These are phyloP conservation scores for Cacatua alba DNA, from an alignment of 2,113 vertebrate genomes.

Conservation along the genomic window DNA sequence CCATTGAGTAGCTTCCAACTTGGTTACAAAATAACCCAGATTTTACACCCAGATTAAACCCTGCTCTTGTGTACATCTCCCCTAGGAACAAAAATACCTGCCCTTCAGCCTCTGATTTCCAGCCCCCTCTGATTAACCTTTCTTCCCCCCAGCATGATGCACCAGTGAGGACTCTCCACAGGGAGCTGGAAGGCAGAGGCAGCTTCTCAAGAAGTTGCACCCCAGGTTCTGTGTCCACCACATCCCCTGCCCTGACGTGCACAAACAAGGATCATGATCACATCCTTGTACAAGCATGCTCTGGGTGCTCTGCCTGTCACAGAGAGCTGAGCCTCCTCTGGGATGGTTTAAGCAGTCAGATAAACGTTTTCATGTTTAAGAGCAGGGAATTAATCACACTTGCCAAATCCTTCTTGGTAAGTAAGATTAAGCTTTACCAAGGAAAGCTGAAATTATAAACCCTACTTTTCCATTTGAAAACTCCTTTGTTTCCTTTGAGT, in stretches of 20 bases:
- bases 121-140: neutral
- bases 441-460: neutral
- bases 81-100: neutral
- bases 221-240: neutral
- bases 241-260: neutral
- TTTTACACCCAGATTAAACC: neutral
- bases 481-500: neutral
- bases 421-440: neutral
- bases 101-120: neutral
- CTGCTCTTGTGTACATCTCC: neutral
- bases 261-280: neutral
- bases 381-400: neutral
- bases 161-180: rapidly evolving
- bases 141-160: rapidly evolving
- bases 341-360: neutral
- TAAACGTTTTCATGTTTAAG: neutral
- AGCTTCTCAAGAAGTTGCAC: neutral
- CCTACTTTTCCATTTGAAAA: neutral
- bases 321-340: neutral
- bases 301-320: neutral
- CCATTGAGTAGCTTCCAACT: neutral
- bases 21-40: neutral
- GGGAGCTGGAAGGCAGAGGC: neutral
- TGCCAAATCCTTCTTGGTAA: conserved; percentile 10
- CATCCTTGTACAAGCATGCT: neutral